Base-by-base conservation (phyloP, 2,888 invertebrate species). In the Philopedon plagiatum region DNA sequence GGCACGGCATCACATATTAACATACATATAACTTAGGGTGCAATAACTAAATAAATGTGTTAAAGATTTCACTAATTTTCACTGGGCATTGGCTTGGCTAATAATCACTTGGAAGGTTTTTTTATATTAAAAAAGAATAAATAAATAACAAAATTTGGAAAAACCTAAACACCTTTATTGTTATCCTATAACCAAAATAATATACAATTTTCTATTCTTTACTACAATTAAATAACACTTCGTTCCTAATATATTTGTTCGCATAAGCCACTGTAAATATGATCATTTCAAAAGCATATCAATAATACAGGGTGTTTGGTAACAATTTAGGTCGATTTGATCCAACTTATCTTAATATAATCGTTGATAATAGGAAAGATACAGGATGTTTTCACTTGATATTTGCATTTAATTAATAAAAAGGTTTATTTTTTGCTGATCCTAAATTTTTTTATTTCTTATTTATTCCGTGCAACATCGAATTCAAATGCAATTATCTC, bases 1-100 rank as follows among this genome's bases (percentile, higher is more conserved):
- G 49, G 13, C 49, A 23, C 11, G 49, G 49, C 49, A 49, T 49
- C 26, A 49, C 49, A 49, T n/a, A 49, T 21, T 49, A 49, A 49
- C 26, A 49, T 49, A 49, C 26, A 26, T 15, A 39, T 13, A 49
- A 13, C 26, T 26, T 49, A 49, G 49, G n/a, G 49, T 26, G 13
- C 49, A 49, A 26, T 26, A 5, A 23, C 49, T 13, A 49, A 49
- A 49, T 26, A 26, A 18, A 9, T 49, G n/a, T 26, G 49, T 13
- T 13, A 26, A 23, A 49, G 2, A 21, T 21, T 8, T 21, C 46
- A 23, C 46, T 19, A 46, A 46, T 46, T 46, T 23, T 1, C n/a
- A 8, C 11, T 9, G 5, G 46, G 46, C 46, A 1, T 9, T 23
- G 49, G 46, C 46, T 9, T 9, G 49, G 49, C 5, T 26, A 26